These are phyloP conservation scores for Loris lydekkerianus DNA, from an alignment of 2,797 vertebrate species.

Conservation along the genomic window DNA sequence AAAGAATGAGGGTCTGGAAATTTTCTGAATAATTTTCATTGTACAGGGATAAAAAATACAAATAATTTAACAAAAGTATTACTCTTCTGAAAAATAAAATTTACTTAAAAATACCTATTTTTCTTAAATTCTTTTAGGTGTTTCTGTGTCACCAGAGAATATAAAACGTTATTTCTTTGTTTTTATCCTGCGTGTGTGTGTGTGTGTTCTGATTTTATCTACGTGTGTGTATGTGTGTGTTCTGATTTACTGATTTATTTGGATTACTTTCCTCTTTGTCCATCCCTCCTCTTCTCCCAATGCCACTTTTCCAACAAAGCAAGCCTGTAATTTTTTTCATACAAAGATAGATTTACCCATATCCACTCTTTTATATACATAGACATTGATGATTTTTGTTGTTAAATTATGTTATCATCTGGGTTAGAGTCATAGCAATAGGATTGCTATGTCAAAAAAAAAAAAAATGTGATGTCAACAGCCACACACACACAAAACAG, in stretches of 20 bases:
- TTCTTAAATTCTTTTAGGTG: neutral
- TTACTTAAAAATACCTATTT: neutral
- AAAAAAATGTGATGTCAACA: neutral
- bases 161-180: neutral
- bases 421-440: neutral
- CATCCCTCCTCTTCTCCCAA: neutral
- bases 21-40: constrained; percentile 38
- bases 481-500: neutral
- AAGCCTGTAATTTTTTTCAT: constrained; percentile 6
- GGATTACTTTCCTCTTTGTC: neutral
- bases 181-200: neutral
- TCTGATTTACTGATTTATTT: neutral
- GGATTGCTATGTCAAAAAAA: neutral
- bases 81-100: constrained; percentile 40
- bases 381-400: neutral
- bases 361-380: neutral
- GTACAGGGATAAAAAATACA: neutral
- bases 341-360: neutral
- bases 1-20: constrained; percentile 7
- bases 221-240: neutral
- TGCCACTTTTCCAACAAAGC: neutral
- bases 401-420: neutral
- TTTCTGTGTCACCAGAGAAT: neutral
- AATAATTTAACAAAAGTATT: constrained; percentile 22
- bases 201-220: neutral